A percentile compares a stretch with the other conserved stretches of the same genome.
Conservation (phyloP, 2,113 vertebrate species). For the Anser cygnoides region DNA sequence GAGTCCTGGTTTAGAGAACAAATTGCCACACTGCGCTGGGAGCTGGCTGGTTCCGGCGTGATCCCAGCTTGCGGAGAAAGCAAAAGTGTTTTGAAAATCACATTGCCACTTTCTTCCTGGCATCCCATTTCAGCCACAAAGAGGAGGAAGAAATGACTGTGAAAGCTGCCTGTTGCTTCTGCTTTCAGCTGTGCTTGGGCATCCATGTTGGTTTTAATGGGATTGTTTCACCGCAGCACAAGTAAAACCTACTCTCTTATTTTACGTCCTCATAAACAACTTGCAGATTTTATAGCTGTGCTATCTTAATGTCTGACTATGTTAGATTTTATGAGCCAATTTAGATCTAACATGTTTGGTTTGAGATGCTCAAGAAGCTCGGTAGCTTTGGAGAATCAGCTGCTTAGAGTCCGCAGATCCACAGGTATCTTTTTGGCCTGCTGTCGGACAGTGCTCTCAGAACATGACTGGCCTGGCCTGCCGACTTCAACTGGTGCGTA, state of each 20-base stretch:
- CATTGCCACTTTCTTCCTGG: neutral
- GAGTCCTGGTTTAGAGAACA: neutral
- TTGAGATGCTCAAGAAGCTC: neutral
- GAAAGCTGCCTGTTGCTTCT: neutral
- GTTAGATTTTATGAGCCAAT: neutral
- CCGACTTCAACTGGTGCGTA: neutral
- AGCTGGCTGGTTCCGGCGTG: neutral
- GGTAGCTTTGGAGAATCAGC: neutral
- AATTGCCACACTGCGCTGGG: neutral
- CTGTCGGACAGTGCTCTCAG: neutral
- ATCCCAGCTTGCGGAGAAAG: neutral
- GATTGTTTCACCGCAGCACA: neutral
- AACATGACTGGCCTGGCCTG: neutral
- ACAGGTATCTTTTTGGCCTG: neutral
- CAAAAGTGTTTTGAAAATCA: neutral
- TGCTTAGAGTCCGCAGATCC: neutral
- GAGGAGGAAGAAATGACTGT: neutral
- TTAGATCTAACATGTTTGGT: neutral
- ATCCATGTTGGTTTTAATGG: neutral
- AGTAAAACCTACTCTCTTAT: neutral
- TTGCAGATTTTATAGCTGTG: neutral
- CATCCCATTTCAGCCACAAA: neutral
- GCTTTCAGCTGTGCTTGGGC: neutral
- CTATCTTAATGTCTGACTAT: neutral
- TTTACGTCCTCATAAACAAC: neutral